Percentiles rank a stretch among this genome's conserved stretches.
These are phyloP conservation scores for Alsophila aescularia DNA, from an alignment of 2,888 invertebrate species.

Conservation along the genomic window DNA sequence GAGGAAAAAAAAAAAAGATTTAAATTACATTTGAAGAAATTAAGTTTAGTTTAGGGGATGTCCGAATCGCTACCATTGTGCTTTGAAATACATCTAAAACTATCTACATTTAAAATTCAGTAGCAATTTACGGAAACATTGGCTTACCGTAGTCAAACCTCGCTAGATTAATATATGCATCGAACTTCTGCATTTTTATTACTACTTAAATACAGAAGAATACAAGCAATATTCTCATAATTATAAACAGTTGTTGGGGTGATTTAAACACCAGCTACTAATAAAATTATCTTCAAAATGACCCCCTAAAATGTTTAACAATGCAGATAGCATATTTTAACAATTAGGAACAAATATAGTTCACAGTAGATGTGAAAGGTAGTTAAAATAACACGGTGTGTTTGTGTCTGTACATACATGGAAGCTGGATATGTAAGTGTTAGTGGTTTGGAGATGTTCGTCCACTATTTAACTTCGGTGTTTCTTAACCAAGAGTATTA, in stretches of 20 bases:
- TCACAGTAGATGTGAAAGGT: conserved; percentile 30
- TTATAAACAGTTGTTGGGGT: conserved; percentile 4
- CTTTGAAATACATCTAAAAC: conserved; percentile 10
- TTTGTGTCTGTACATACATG: conserved; percentile 19
- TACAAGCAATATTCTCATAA: conserved; percentile 12
- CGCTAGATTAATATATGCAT: not conserved
- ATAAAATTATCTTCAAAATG: conserved; percentile 16
- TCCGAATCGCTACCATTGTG: too few species aligned
- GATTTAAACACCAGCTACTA: conserved; percentile 8
- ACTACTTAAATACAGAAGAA: not conserved
- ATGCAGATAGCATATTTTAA: conserved; percentile 21
- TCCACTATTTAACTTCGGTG: conserved; percentile 5
- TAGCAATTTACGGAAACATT: not conserved
- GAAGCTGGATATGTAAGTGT: conserved; percentile 13
- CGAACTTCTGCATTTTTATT: not conserved
- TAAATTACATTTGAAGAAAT: too few species aligned
- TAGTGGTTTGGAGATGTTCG: conserved; percentile 2
- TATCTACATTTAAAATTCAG: conserved; percentile 12
- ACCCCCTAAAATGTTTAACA: conserved; percentile 24
- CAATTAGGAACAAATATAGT: conserved; percentile 34
- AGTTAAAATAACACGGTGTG: conserved; percentile 23
- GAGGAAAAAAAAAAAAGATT: too few species aligned
- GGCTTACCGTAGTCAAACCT: not conserved
- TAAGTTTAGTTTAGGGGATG: too few species aligned
- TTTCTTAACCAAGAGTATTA: conserved; percentile 7